Percentiles rank a stretch among this genome's conserved stretches.
These are phyloP conservation scores for Heliconius hortense DNA, from an alignment of 2,888 invertebrate species.

Conservation along the genomic window DNA sequence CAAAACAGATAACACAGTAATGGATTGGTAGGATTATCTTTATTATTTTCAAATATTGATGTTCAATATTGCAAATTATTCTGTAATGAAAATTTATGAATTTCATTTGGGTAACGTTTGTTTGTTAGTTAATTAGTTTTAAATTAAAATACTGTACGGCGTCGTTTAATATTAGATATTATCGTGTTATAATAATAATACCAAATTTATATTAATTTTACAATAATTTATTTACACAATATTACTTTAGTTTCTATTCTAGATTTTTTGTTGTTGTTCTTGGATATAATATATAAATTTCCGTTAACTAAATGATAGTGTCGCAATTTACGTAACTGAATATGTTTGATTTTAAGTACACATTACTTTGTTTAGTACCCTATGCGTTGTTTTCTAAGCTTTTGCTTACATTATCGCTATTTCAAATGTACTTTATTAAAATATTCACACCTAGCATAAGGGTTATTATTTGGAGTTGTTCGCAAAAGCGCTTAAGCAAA, in stretches of 20 bases:
- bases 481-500: slow-evolving; percentile 23
- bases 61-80: slow-evolving; percentile 12
- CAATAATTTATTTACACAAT: neutral
- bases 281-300: neutral
- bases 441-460: neutral
- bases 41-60: slow-evolving; percentile 9
- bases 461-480: slow-evolving; percentile 10
- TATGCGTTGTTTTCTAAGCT: neutral
- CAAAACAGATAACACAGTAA: slow-evolving; percentile 14
- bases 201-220: neutral
- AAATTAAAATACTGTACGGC: neutral
- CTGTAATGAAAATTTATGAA: slow-evolving; percentile 20
- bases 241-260: too few relatives aligned
- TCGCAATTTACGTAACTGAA: neutral
- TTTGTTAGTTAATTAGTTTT: neutral
- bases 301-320: neutral
- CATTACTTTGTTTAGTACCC: too few relatives aligned
- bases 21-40: slow-evolving; percentile 30
- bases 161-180: neutral
- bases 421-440: neutral
- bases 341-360: too few relatives aligned
- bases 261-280: neutral
- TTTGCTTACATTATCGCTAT: neutral
- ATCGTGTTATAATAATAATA: too few relatives aligned
- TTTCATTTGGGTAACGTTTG: neutral